These are phyloP conservation scores for Aphrophora alni DNA, from an alignment of 2,888 invertebrate genomes.

Conservation along the genomic window DNA sequence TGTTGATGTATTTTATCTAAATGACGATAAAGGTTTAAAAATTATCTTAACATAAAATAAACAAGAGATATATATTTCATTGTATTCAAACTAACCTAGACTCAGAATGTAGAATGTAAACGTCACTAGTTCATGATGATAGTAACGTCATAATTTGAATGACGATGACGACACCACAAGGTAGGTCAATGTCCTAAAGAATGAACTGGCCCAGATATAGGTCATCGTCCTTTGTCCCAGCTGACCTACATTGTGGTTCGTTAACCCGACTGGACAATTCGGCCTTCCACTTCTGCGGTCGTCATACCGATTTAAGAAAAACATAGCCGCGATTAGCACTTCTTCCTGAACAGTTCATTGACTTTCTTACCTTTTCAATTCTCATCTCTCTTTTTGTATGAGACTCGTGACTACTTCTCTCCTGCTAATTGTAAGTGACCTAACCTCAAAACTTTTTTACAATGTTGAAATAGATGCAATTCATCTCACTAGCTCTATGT, in stretches of 20 bases:
- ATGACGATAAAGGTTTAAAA: no score
- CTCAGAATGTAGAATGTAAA: no score
- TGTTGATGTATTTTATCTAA: no score
- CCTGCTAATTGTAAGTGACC: not conserved
- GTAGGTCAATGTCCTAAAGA: slow-evolving; percentile 34
- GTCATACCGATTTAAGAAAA: slow-evolving; percentile 34
- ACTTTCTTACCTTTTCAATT: not conserved
- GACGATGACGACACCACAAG: slow-evolving; percentile 22
- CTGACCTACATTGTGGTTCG: slow-evolving; percentile 25
- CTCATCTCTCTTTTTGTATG: not conserved
- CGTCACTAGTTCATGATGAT: not conserved
- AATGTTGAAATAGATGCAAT: not conserved
- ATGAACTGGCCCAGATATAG: slow-evolving; percentile 31
- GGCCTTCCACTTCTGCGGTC: slow-evolving; percentile 26
- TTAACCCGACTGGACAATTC: slow-evolving; percentile 23
- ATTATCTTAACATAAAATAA: no score
- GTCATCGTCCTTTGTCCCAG: slow-evolving; percentile 31
- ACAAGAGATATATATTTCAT: no score
- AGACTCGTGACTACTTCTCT: not conserved
- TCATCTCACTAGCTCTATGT: not conserved
- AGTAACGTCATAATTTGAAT: not conserved
- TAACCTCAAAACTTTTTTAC: not conserved
- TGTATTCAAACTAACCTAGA: no score
- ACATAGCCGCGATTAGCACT: slow-evolving; percentile 27
- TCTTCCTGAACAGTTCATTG: slow-evolving; percentile 36